Evolutionary conservation across 1,140 invertebrate genomes (phyloP).

Genomic region (Mercenaria mercenaria): DNA sequence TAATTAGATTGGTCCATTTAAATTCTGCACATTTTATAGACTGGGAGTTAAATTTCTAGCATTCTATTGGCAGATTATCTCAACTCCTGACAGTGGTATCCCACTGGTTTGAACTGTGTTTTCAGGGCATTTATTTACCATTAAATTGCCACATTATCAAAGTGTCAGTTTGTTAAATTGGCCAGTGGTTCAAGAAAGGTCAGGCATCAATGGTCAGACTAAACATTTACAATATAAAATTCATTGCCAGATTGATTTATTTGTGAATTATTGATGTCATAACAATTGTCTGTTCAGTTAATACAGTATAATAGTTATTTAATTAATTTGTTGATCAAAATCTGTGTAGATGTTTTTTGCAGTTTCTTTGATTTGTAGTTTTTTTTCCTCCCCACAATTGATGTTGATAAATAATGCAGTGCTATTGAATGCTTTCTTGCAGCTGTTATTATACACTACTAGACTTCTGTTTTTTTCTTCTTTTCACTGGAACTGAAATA

Average conservation of each 20-base stretch:
- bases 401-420: no score
- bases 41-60: slow-evolving; percentile 35
- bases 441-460: no score
- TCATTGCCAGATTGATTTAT: neutral
- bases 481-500: no score
- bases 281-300: neutral
- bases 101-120: neutral
- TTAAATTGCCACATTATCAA: slow-evolving; percentile 61
- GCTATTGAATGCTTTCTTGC: no score
- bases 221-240: neutral
- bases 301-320: neutral
- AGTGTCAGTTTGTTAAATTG: slow-evolving; percentile 63
- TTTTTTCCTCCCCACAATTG: no score
- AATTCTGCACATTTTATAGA: slow-evolving; percentile 59
- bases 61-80: neutral
- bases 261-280: neutral
- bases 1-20: slow-evolving; percentile 56
- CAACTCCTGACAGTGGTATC: neutral
- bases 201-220: slow-evolving; percentile 6
- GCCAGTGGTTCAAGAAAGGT: slow-evolving; percentile 34
- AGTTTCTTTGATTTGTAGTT: no score
- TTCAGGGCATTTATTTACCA: slow-evolving; percentile 62
- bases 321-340: no score
- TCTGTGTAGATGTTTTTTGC: no score
- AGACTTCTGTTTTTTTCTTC: no score